phyloP scores from a whole-genome alignment of 2,888 invertebrate genomes.

The Macropis europaea region DNA sequence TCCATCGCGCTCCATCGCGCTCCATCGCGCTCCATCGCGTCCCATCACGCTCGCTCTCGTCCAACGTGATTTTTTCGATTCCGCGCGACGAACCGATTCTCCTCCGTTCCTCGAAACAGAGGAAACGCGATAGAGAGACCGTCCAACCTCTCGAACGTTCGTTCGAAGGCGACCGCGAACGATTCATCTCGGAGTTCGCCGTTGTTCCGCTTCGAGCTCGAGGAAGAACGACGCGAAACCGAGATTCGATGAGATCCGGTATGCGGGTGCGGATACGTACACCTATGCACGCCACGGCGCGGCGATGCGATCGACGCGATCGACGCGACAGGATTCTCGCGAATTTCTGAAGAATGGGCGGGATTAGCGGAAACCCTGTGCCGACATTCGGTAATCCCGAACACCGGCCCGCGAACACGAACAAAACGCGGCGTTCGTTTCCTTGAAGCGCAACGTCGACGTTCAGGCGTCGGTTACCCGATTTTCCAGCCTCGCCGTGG shows the following conservation, averaged over 20 bases:
- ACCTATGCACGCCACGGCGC: conserved; percentile 25
- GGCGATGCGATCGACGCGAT: conserved; percentile 31
- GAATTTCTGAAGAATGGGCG: conserved; percentile 48
- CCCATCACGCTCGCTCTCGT: conserved; percentile 15
- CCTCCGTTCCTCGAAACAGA: too few species aligned
- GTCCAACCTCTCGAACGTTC: too few species aligned
- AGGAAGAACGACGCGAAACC: too few species aligned
- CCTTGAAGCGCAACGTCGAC: not conserved
- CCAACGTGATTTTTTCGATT: conserved; percentile 19
- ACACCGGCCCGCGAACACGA: conserved; percentile 5
- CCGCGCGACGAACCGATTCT: not conserved
- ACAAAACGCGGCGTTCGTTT: not conserved
- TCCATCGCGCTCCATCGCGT: too few species aligned
- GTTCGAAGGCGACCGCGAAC: too few species aligned
- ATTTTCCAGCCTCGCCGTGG: too few species aligned
- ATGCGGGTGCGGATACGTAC: conserved; percentile 18
- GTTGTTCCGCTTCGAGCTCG: too few species aligned
- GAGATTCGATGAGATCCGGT: not conserved
- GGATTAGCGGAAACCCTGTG: conserved; percentile 49
- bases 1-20: too few species aligned
- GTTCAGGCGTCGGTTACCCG: too few species aligned
- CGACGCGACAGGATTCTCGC: conserved; percentile 39
- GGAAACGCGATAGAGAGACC: too few species aligned
- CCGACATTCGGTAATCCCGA: conserved; percentile 41
- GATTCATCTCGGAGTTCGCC: too few species aligned